A percentile compares a stretch with the other conserved stretches of the same genome.
phyloP scores from a whole-genome alignment of 2,113 vertebrate species.

The Sminthopsis crassicaudata region DNA sequence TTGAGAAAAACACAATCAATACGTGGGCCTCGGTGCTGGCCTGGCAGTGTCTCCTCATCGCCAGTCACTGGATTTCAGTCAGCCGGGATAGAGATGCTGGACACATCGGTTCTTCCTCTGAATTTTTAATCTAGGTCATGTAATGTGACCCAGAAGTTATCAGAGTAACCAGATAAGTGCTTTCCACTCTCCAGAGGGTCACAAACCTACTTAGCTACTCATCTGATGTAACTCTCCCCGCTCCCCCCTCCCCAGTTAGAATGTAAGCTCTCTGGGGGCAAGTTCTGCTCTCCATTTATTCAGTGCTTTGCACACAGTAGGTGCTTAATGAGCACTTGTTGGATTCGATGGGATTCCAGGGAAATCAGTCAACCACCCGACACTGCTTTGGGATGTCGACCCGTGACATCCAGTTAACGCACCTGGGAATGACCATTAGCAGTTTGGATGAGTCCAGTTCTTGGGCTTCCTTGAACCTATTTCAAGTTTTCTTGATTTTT shows the following conservation, averaged over 20 bases:
- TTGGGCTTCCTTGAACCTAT: not conserved
- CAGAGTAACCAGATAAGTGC: not conserved
- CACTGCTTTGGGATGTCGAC: not conserved
- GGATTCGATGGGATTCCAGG: not conserved
- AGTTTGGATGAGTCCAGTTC: not conserved
- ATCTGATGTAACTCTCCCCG: not conserved
- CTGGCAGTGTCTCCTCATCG: conserved; percentile 26
- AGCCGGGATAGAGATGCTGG: conserved; percentile 30
- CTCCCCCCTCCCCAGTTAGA: not conserved
- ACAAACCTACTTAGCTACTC: not conserved
- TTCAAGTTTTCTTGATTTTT: not conserved
- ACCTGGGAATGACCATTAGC: not conserved
- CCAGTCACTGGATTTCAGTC: conserved; percentile 35
- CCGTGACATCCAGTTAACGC: not conserved
- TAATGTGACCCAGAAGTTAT: conserved; percentile 33
- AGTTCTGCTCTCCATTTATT: not conserved
- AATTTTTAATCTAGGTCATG: conserved; percentile 52
- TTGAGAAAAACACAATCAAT: conserved; percentile 28
- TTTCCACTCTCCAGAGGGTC: not conserved
- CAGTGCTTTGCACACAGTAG: not conserved
- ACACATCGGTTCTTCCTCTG: conserved; percentile 14
- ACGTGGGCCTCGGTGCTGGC: conserved; percentile 20
- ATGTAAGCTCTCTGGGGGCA: not conserved
- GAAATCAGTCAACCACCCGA: not conserved
- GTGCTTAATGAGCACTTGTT: not conserved